Percentiles rank a stretch among this genome's conserved stretches.
phyloP scores from a whole-genome alignment of 2,888 invertebrate genomes.

The Harpalus rubripes region DNA sequence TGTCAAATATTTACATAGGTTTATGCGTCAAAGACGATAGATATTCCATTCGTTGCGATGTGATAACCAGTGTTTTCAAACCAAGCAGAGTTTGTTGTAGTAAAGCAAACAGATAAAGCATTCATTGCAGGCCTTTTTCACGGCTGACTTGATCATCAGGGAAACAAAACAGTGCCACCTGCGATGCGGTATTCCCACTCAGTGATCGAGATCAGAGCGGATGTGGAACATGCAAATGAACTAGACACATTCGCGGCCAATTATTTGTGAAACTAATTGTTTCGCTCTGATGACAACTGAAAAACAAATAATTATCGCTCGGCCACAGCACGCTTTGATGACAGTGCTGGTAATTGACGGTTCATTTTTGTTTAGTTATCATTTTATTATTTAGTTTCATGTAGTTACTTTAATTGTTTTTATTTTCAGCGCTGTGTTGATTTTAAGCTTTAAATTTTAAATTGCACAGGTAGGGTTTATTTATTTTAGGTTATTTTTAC shows the following conservation, averaged over 20 bases:
- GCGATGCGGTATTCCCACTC: conserved; percentile 23
- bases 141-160: conserved; percentile 32
- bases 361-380: conserved; percentile 50
- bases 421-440: conserved; percentile 24
- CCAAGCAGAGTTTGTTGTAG: not conserved
- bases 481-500: conserved; percentile 6
- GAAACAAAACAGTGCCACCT: conserved; percentile 46
- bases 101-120: conserved; percentile 35
- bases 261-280: conserved; percentile 63
- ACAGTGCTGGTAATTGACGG: conserved; percentile 35
- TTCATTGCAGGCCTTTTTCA: conserved; percentile 40
- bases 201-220: conserved; percentile 32
- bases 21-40: not conserved
- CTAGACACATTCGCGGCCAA: conserved; percentile 55
- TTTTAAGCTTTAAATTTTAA: conserved; percentile 34
- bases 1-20: conserved; percentile 15
- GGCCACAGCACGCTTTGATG: conserved; percentile 45
- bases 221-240: conserved; percentile 33
- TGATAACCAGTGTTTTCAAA: conserved; percentile 1
- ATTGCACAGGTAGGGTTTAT: conserved; percentile 8
- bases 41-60: not conserved
- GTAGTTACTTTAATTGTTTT: conserved; percentile 40
- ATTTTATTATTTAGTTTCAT: conserved; percentile 54
- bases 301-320: conserved; percentile 61
- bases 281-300: conserved; percentile 57